Conservation (phyloP, 2,888 invertebrate genomes). For the Adineta ricciae region DNA sequence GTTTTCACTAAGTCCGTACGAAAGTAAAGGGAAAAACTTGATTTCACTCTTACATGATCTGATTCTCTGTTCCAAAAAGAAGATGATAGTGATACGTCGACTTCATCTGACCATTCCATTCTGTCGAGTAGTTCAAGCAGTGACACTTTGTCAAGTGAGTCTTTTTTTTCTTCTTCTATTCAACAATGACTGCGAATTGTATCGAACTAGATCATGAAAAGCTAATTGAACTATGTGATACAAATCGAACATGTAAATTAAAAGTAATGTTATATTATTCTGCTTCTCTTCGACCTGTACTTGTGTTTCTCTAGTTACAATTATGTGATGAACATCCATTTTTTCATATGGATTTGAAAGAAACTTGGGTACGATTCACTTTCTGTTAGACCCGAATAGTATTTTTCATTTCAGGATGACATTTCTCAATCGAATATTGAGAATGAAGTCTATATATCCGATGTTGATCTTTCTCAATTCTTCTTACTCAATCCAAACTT, state of each 20-base stretch:
- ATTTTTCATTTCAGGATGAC: not conserved
- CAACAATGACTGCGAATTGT: not conserved
- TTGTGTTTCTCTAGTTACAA: not conserved
- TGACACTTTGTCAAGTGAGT: not conserved
- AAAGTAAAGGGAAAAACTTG: too few relatives aligned
- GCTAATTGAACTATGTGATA: constrained; percentile 4
- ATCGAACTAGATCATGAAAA: not conserved
- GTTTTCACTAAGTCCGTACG: not conserved
- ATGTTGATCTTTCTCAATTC: not conserved
- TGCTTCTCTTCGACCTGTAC: not conserved
- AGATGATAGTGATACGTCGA: not conserved
- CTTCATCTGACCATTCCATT: not conserved
- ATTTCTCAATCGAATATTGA: not conserved
- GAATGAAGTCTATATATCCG: not conserved
- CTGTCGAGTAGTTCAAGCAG: not conserved
- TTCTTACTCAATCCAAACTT: not conserved
- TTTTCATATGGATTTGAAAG: not conserved
- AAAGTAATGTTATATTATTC: not conserved
- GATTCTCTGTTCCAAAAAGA: not conserved
- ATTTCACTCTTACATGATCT: too few relatives aligned
- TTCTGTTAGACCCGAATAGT: too few relatives aligned
- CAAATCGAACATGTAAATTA: not conserved
- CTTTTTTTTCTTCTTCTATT: not conserved
- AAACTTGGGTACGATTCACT: not conserved
- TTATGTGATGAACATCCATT: not conserved